Evolutionary conservation across 2,797 vertebrate species (phyloP).

Genomic region (Catostomus latipinnis): DNA sequence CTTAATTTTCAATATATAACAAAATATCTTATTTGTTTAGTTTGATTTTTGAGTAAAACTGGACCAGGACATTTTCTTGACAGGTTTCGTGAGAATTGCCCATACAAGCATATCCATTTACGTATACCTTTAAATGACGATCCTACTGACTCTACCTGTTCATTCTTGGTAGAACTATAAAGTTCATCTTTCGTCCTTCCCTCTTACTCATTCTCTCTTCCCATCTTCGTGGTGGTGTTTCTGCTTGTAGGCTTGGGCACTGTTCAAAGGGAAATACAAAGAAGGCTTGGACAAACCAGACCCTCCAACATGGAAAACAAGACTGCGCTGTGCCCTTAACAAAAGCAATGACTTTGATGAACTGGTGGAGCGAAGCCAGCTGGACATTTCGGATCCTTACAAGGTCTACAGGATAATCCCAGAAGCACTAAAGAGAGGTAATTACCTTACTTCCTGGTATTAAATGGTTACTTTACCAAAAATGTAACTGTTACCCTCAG

Average conservation of each 20-base stretch:
- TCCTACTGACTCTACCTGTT: too few species aligned
- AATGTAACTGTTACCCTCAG: too few species aligned
- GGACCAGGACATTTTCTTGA: too few species aligned
- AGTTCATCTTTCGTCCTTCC: background rate
- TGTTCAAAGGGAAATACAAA: constrained; percentile 97
- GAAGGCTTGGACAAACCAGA: constrained; percentile 98
- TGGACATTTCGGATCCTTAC: constrained; percentile 98
- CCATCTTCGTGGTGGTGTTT: background rate
- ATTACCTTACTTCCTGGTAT: background rate
- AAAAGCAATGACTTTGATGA: constrained; percentile 99
- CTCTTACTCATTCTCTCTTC: background rate
- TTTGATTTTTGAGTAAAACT: too few species aligned
- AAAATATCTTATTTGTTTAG: too few species aligned
- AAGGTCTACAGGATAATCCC: constrained; percentile 98
- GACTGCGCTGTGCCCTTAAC: constrained; percentile 95
- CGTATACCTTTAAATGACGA: too few species aligned
- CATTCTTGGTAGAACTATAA: too few species aligned
- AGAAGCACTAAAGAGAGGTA: constrained; percentile 94
- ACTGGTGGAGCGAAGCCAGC: constrained; percentile 91
- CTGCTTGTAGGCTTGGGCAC: constrained; percentile 89
- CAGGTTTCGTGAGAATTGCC: too few species aligned
- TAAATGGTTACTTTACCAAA: too few species aligned
- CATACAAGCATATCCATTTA: too few species aligned
- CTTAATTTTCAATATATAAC: too few species aligned
- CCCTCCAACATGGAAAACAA: constrained; percentile 98